Base-by-base conservation (phyloP, 2,797 vertebrate species). In the Salmo trutta region DNA sequence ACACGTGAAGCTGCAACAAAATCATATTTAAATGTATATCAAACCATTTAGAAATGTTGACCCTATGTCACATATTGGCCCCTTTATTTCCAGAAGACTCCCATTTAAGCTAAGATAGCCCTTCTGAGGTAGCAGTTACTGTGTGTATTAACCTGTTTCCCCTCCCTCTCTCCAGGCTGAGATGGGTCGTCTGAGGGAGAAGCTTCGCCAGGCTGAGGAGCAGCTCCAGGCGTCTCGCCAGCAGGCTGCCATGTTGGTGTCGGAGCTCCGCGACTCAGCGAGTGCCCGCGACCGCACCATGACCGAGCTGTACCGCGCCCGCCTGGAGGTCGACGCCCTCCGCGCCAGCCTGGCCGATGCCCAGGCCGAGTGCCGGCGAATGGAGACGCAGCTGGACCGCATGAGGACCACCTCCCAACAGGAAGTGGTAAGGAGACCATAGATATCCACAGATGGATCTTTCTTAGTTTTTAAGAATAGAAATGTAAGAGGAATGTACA, bases 151-250 rank as follows among this genome's bases (percentile, higher is more conserved):
- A 3, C 68, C 41, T 66, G 8, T 72, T n/a, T 19, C 41, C 41
- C 41, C 10, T 72, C 47, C 29, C 41, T 70, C 75, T 73, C 73
- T 36, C 73, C 77, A 99, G 98, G 96, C 95, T 5, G 96, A 97
- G 88, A 86, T 94, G 73, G 78, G 71, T 65, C 27, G 93, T 77
- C 89, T 98, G 76, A 96, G 96, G 73, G 97, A 98, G 81, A 95
- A 95, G 81, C 95, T 99, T 84, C 96, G 96, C 74, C 97, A 97
- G 90, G 92, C 95, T 14, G 97, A 99, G 88, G 98, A 98, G 88
- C 96, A 98, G 84, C 94, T 98, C 53, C 96, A 98, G 85, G 96
- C 96, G 14, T 96, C 94, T 68, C 93, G 95, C 51, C 98, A 99
- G 87, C 95, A 98, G 92, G 95, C 95, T 73, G 88, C 95, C 69